Base-by-base conservation (phyloP, 2,113 vertebrate species). In the Camelus dromedarius region DNA sequence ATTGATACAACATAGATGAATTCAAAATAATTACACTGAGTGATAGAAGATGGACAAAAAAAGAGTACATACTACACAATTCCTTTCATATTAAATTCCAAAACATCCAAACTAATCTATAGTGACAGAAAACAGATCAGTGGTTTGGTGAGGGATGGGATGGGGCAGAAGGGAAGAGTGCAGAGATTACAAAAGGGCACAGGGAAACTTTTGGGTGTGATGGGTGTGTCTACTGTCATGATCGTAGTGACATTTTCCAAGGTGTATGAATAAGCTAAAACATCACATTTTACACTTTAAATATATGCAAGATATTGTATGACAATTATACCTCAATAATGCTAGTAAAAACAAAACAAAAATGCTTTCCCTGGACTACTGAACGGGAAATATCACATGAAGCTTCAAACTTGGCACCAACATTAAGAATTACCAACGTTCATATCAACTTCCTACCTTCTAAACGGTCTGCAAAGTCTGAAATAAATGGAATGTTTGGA, bases 401-500 rank as follows among this genome's bases (percentile, higher is more conserved):
- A 75, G 9, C 70, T 76, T 95, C 62, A 92, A 92, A 82, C 7
- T 24, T 81, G 58, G 62, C 85, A 77, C 8, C 54, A 69, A 42
- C 28, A 83, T 92, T 62, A 67, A 93, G 42, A 95, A 84, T 69
- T 62, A 48, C 2, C 69, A 81, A 70, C 1, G 85, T 72, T 72
- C 9, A 46, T 56, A 82, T 52, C n/a, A 86, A 70, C 89, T 77
- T 85, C 26, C n/a, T 93, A 83, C 81, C 24, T 96, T 95, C 30
- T 93, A 52, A 85, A 91, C 10, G 79, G 32, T 90, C 30, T 87
- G 16, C 1, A 86, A 48, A 83, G 8, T 2, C 48, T 82, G 20
- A 94, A 87, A 92, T 86, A 96, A 92, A 83, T 48, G 12, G 4
- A 93, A 93, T 30, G 85, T 81, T 80, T 96, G 60, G 6, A 92